Percentiles rank a stretch among this genome's conserved stretches.
Evolutionary conservation across 2,113 vertebrate species (phyloP).

Genomic region (Dolichotis patagonum): DNA sequence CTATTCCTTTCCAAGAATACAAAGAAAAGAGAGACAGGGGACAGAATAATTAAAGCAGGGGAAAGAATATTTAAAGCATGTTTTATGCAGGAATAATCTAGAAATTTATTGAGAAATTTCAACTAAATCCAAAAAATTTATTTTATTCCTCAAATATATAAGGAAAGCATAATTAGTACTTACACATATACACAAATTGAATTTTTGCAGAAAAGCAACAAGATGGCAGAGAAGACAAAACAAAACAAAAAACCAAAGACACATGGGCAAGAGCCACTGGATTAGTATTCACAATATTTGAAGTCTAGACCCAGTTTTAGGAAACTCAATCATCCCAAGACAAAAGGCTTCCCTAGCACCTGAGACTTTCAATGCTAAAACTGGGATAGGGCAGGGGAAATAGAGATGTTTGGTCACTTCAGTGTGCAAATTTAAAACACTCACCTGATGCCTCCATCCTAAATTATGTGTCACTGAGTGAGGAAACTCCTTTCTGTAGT

Average conservation of each 20-base stretch:
- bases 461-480: not conserved
- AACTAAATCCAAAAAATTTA: not conserved
- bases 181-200: not conserved
- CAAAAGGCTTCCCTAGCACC: not conserved
- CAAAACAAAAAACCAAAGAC: not conserved
- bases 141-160: not conserved
- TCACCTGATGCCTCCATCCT: not conserved
- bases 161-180: not conserved
- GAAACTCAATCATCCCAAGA: not conserved
- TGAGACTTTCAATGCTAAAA: not conserved
- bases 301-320: not conserved
- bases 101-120: not conserved
- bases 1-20: slow-evolving; percentile 68
- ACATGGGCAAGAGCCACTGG: not conserved
- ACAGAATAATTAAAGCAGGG: not conserved
- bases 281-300: not conserved
- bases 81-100: slow-evolving; percentile 3
- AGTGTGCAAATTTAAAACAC: not conserved
- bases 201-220: not conserved
- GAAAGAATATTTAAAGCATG: slow-evolving; percentile 57
- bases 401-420: not conserved
- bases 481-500: not conserved
- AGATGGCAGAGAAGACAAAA: not conserved
- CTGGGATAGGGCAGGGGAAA: not conserved
- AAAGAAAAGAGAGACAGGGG: slow-evolving; percentile 36